A percentile compares a stretch with the other conserved stretches of the same genome.
Conservation (phyloP, 2,113 vertebrate genomes). For the Morphnarchus princeps region DNA sequence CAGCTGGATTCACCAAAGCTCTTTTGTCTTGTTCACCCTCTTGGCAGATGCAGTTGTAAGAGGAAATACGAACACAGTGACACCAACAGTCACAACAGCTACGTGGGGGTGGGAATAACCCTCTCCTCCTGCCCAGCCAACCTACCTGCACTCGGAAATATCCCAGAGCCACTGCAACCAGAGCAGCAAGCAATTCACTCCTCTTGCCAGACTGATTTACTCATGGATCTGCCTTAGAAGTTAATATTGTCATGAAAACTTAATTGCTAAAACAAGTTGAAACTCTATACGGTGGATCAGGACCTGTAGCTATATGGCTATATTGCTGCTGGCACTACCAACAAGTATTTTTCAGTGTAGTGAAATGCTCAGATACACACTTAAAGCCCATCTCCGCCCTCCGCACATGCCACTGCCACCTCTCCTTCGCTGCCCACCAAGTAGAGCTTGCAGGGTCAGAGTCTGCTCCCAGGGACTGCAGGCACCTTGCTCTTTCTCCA, state of each 20-base stretch:
- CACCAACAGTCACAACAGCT: background rate
- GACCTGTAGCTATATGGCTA: background rate
- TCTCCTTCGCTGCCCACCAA: fast-evolving
- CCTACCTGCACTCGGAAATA: background rate
- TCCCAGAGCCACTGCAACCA: background rate
- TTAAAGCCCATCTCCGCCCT: background rate
- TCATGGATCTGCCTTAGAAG: background rate
- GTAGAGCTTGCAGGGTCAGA: background rate
- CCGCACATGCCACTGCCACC: fast-evolving
- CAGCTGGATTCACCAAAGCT: background rate
- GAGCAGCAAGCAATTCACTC: background rate
- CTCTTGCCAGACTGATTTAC: background rate
- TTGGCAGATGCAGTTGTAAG: background rate
- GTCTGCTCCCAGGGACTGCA: background rate
- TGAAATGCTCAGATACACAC: background rate
- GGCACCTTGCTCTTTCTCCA: background rate
- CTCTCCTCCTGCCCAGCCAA: background rate
- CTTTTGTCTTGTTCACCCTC: background rate
- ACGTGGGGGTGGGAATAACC: fast-evolving
- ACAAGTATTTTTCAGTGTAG: fast-evolving
- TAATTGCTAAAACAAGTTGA: background rate
- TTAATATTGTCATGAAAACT: background rate
- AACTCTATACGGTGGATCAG: background rate
- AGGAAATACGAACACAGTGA: background rate
- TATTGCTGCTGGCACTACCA: background rate